These are phyloP conservation scores for Notarius lentiginosus DNA, from an alignment of 2,113 vertebrate genomes.

Conservation along the genomic window DNA sequence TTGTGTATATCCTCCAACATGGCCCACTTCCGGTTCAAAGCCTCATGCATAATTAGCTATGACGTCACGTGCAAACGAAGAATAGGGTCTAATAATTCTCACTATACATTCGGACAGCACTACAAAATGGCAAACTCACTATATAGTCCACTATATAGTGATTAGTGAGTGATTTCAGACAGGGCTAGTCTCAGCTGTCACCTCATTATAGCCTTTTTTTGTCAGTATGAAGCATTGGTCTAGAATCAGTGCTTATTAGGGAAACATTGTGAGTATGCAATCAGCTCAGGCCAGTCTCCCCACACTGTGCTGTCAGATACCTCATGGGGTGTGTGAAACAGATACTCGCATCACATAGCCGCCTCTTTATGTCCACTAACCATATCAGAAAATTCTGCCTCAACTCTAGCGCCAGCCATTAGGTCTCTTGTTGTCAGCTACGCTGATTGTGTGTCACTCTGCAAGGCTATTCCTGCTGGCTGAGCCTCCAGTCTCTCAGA, in stretches of 20 bases:
- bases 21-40: no score
- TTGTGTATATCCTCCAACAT: no score
- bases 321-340: slow-evolving; percentile 10
- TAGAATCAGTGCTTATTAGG: neutral
- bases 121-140: no score
- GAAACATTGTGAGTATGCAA: neutral
- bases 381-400: neutral
- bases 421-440: slow-evolving; percentile 1
- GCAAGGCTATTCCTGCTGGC: slow-evolving; percentile 17
- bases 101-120: no score
- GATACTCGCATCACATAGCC: neutral
- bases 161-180: no score
- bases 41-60: no score
- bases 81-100: no score
- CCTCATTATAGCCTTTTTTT: neutral
- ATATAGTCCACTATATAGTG: no score
- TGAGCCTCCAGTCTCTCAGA: neutral
- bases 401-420: neutral
- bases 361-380: neutral
- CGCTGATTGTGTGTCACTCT: slow-evolving; percentile 26
- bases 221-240: neutral
- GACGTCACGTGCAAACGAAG: no score
- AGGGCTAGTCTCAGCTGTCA: neutral
- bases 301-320: slow-evolving; percentile 22
- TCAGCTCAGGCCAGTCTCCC: neutral